phyloP scores from a whole-genome alignment of 2,888 invertebrate species.

The Biston betularia region DNA sequence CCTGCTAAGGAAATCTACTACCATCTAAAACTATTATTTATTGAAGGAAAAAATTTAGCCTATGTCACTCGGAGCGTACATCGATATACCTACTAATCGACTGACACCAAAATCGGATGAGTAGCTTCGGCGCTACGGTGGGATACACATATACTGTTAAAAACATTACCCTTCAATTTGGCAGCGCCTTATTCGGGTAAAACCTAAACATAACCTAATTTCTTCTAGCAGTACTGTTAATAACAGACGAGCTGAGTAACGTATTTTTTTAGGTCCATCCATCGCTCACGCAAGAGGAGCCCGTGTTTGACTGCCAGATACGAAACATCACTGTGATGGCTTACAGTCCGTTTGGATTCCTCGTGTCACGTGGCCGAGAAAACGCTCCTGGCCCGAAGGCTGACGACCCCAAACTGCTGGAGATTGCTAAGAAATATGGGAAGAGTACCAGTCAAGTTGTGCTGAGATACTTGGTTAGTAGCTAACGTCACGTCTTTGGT shows the following conservation, averaged over 20 bases:
- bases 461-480: slow-evolving; percentile 88
- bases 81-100: too few species aligned
- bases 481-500: background rate
- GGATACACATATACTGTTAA: too few species aligned
- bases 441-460: slow-evolving; percentile 88
- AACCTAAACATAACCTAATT: too few species aligned
- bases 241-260: background rate
- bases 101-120: too few species aligned
- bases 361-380: slow-evolving; percentile 51
- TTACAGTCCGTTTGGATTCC: slow-evolving; percentile 84
- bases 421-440: slow-evolving; percentile 87
- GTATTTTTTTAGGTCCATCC: slow-evolving; percentile 81
- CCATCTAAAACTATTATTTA: too few species aligned
- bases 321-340: slow-evolving; percentile 89
- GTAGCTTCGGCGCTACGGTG: too few species aligned
- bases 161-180: too few species aligned
- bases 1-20: too few species aligned
- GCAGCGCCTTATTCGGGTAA: too few species aligned
- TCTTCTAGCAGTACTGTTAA: too few species aligned
- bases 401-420: slow-evolving; percentile 82
- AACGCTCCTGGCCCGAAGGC: slow-evolving; percentile 74
- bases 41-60: too few species aligned
- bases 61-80: too few species aligned
- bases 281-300: slow-evolving; percentile 88
- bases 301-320: slow-evolving; percentile 88